phyloP scores from a whole-genome alignment of 2,113 vertebrate species.

The Physeter macrocephalus region DNA sequence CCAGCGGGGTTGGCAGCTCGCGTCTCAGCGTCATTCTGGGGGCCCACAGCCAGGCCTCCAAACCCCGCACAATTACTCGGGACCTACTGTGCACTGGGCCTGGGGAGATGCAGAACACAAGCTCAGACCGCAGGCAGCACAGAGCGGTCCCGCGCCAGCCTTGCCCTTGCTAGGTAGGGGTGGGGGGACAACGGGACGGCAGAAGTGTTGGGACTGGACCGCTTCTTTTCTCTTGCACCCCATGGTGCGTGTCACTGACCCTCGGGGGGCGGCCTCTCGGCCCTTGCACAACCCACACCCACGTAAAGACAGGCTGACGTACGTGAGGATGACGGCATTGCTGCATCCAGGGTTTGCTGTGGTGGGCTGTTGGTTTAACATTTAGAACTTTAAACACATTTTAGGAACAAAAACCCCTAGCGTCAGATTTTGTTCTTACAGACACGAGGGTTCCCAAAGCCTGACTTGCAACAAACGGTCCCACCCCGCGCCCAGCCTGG shows the following conservation, averaged over 20 bases:
- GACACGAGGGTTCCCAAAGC: too few species aligned
- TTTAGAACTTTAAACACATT: background rate
- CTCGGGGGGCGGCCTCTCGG: fast-evolving
- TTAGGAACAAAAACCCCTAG: background rate
- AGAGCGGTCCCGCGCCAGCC: background rate
- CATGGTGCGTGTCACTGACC: background rate
- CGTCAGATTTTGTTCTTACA: background rate
- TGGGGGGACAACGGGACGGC: fast-evolving
- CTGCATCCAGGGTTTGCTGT: background rate
- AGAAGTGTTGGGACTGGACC: background rate
- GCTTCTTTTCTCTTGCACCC: background rate
- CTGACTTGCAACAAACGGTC: background rate
- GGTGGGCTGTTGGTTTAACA: background rate
- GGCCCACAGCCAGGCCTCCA: background rate
- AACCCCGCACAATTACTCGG: background rate
- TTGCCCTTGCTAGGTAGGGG: background rate
- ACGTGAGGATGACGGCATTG: background rate
- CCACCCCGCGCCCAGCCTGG: background rate
- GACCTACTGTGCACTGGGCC: background rate
- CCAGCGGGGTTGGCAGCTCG: background rate
- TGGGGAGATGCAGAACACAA: background rate
- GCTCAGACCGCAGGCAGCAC: background rate
- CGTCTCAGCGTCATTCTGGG: background rate
- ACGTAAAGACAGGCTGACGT: background rate
- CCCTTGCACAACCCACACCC: background rate